These are phyloP conservation scores for Onychomys leucogaster DNA, from an alignment of 2,797 vertebrate species.

Conservation along the genomic window DNA sequence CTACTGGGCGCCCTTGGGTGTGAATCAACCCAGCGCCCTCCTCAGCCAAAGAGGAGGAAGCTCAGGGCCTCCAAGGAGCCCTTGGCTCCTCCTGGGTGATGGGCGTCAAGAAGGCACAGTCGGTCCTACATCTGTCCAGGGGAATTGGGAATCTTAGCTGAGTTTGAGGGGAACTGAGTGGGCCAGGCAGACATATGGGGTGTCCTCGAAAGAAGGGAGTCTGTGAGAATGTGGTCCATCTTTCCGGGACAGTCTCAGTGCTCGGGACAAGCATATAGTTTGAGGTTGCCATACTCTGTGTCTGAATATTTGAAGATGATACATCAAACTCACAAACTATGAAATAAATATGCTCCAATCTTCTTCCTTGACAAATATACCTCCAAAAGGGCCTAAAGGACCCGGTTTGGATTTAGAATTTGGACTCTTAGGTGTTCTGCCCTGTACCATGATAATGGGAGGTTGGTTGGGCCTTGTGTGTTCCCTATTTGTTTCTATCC, in stretches of 20 bases:
- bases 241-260: not conserved
- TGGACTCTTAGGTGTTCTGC: not conserved
- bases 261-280: not conserved
- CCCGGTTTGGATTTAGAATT: not conserved
- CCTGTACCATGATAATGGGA: fast-evolving
- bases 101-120: too few species aligned
- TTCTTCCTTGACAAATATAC: not conserved
- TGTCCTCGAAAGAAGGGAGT: not conserved
- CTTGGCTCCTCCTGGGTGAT: not conserved
- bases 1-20: fast-evolving
- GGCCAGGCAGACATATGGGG: not conserved
- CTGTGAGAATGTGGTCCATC: not conserved
- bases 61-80: not conserved
- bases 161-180: not conserved
- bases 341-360: not conserved
- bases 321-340: not conserved
- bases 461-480: not conserved
- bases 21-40: not conserved
- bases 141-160: not conserved
- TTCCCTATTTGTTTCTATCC: not conserved
- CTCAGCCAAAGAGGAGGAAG: not conserved
- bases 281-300: not conserved
- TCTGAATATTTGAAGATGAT: not conserved
- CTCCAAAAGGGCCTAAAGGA: not conserved
- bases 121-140: fast-evolving